Percentiles rank a stretch among this genome's conserved stretches.
Evolutionary conservation across 2,113 vertebrate species (phyloP).

Genomic region (Cyrtonyx montezumae): DNA sequence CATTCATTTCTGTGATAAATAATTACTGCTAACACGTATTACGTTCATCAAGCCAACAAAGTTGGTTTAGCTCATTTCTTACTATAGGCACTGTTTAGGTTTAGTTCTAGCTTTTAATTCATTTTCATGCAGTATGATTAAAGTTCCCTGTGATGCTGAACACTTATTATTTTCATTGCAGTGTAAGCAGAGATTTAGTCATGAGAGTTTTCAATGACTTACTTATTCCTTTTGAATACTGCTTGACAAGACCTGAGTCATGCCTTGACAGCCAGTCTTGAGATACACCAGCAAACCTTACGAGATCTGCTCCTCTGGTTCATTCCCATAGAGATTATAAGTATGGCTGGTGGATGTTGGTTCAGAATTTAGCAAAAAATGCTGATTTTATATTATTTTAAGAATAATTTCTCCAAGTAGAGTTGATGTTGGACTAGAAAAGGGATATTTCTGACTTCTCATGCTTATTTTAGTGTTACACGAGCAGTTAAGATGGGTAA

Average conservation of each 20-base stretch:
- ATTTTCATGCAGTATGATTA: rapidly evolving
- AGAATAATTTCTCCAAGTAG: background rate
- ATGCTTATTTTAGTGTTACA: rapidly evolving
- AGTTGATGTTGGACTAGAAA: background rate
- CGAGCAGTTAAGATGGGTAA: background rate
- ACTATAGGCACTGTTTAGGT: background rate
- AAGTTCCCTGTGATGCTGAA: rapidly evolving
- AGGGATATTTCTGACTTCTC: background rate
- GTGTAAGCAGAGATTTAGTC: background rate
- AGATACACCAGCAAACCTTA: background rate
- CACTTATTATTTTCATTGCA: rapidly evolving
- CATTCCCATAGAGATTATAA: background rate
- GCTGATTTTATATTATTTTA: background rate
- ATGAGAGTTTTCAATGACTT: background rate
- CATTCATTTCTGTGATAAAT: background rate
- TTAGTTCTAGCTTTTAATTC: background rate
- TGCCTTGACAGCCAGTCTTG: background rate
- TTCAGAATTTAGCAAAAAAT: background rate
- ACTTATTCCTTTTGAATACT: background rate
- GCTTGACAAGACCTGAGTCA: rapidly evolving
- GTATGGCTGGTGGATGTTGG: no score
- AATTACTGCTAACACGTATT: background rate
- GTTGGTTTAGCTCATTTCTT: background rate
- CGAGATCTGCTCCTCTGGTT: background rate
- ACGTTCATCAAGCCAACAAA: background rate